Percentiles rank a stretch among this genome's conserved stretches.
phyloP scores from a whole-genome alignment of 1,140 invertebrate species.

The Medauroidea extradentata region DNA sequence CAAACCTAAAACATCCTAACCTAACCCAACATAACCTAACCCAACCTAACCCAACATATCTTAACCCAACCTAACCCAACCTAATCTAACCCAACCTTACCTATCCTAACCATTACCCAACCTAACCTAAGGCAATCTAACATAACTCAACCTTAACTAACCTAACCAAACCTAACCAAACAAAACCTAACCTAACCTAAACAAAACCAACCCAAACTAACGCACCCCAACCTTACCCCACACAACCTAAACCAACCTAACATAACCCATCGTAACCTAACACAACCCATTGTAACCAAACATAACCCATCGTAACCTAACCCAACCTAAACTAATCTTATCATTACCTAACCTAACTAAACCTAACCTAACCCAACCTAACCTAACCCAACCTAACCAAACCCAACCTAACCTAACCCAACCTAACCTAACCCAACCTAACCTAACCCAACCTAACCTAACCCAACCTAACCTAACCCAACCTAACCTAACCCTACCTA shows the following conservation, averaged over 20 bases:
- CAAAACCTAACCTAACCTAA: background rate
- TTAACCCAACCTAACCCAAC: slow-evolving; percentile 8
- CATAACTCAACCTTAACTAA: background rate
- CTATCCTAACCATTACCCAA: slow-evolving; percentile 6
- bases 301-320: background rate
- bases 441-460: slow-evolving; percentile 3
- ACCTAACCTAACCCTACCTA: background rate
- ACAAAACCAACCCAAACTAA: background rate
- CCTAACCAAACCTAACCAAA: background rate
- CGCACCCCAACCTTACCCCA: background rate
- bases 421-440: background rate
- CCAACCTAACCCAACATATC: background rate
- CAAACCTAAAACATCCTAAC: slow-evolving; percentile 5
- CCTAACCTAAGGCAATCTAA: background rate
- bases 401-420: slow-evolving; percentile 3
- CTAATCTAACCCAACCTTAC: background rate
- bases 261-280: background rate
- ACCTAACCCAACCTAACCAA: background rate
- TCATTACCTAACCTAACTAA: background rate
- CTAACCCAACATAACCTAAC: slow-evolving; percentile 2
- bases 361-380: background rate
- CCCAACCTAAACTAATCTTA: background rate
- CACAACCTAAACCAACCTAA: background rate
- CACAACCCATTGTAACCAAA: background rate
- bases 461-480: background rate